Evolutionary conservation across 1,140 invertebrate species (phyloP), one percentile per base, ranked within the genome.

Genomic region (Agrilus planipennis): DNA sequence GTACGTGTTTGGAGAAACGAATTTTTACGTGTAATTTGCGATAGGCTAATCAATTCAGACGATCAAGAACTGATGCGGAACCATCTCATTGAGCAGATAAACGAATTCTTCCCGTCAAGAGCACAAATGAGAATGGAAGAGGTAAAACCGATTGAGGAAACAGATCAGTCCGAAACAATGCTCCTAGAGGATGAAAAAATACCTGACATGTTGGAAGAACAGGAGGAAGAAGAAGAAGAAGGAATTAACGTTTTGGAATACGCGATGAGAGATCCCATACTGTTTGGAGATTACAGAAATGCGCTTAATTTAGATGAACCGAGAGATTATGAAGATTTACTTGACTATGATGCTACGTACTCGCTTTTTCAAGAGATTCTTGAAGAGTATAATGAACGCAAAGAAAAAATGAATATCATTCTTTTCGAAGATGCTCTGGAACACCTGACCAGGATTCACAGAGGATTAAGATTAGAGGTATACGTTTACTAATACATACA

Each of bases 381-480:
- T 17, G 82, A 85, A 51, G 81, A 89, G 47, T 91, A 88, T 55
- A 88, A 88, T 54, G 83, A 88, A 37, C 69, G 67, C 11, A 63
- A 61, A 7, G 63, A 60, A 37, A 77, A 79, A 53, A 70, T 91
- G 64, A 76, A 77, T 11, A 69, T 93, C 39, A 85, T 94, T 0
- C 63, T 94, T 2, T 93, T 93, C 55, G 81, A 92, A 53, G 87
- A 92, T 60, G 89, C 85, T 20, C 61, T 93, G 19, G 85, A 92
- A 50, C 88, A 93, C 62, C 58, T 92, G 46, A 90, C 84, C 0
- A 70, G 89, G 32, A 74, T 90, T 1, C 86, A 92, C 49, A 73
- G 90, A 39, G 76, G 80, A 22, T 21, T 36, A 12, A 18, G 34
- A 5, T 23, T 34, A n/a, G n/a, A n/a, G n/a, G n/a, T n/a, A n/a